Percentiles rank a stretch among this genome's conserved stretches.
These are phyloP conservation scores for Chaetodon trifascialis DNA, from an alignment of 2,113 vertebrate species.

Conservation along the genomic window DNA sequence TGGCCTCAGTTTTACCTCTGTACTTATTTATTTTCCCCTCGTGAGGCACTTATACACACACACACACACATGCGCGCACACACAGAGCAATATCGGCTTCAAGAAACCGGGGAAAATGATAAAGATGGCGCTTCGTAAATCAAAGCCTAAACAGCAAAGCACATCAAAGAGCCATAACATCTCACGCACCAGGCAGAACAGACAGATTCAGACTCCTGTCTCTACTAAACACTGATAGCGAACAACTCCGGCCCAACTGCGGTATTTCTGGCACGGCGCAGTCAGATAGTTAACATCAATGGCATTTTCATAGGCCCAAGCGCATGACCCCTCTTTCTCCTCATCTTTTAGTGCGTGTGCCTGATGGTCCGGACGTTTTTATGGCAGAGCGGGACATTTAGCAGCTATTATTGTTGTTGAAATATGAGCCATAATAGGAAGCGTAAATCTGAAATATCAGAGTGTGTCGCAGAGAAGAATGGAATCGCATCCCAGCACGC, in stretches of 20 bases:
- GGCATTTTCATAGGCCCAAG: slow-evolving; percentile 62
- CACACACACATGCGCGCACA: slow-evolving; percentile 21
- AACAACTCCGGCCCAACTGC: slow-evolving; percentile 22
- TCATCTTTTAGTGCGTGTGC: slow-evolving; percentile 68
- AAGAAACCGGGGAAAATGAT: slow-evolving; percentile 55
- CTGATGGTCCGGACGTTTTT: slow-evolving; percentile 73
- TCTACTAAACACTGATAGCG: slow-evolving; percentile 35
- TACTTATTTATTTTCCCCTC: slow-evolving; percentile 39
- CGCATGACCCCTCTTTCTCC: slow-evolving; percentile 26
- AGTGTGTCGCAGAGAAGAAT: slow-evolving; percentile 26
- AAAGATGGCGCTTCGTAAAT: slow-evolving; percentile 66
- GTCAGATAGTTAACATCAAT: slow-evolving; percentile 70
- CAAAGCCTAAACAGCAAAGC: slow-evolving; percentile 59
- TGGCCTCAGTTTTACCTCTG: slow-evolving; percentile 59
- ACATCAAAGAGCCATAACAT: slow-evolving; percentile 73
- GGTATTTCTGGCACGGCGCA: slow-evolving; percentile 55
- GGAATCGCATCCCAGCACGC: slow-evolving; percentile 16
- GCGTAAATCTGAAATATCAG: slow-evolving; percentile 58
- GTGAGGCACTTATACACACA: slow-evolving; percentile 32
- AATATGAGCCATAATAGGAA: slow-evolving; percentile 63
- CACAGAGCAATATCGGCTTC: slow-evolving; percentile 26
- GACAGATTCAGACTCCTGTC: slow-evolving; percentile 61
- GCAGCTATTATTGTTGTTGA: slow-evolving; percentile 70
- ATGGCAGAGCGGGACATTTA: slow-evolving; percentile 65
- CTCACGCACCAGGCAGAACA: slow-evolving; percentile 39